Evolutionary conservation across 2,888 invertebrate genomes (phyloP).

Genomic region (Tanaodytes sp.): DNA sequence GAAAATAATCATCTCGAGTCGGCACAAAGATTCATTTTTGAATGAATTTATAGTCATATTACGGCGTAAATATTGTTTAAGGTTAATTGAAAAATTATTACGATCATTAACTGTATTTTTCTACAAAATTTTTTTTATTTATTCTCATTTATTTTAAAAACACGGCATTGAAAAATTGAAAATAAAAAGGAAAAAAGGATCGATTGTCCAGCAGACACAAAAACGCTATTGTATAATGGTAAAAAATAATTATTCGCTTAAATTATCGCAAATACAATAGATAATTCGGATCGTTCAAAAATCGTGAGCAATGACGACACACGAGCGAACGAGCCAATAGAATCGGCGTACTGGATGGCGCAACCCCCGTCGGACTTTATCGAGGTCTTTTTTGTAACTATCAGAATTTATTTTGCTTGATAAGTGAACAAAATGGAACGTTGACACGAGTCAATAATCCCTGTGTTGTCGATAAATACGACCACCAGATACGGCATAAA

Average conservation of each 20-base stretch:
- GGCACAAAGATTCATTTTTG: too few relatives aligned
- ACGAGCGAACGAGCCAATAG: constrained; percentile 31
- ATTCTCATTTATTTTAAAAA: too few relatives aligned
- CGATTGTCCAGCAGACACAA: too few relatives aligned
- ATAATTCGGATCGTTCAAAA: constrained; percentile 19
- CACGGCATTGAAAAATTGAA: too few relatives aligned
- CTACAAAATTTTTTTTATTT: too few relatives aligned
- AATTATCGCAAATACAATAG: constrained; percentile 6
- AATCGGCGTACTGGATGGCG: constrained; percentile 32
- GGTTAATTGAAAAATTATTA: too few relatives aligned
- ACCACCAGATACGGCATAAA: constrained; percentile 40
- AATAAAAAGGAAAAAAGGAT: too few relatives aligned
- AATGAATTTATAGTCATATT: too few relatives aligned
- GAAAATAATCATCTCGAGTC: too few relatives aligned
- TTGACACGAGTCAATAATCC: constrained; percentile 42
- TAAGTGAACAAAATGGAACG: constrained; percentile 44
- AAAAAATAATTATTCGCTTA: neutral
- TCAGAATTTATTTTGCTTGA: constrained; percentile 42
- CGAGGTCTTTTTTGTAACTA: constrained; percentile 32
- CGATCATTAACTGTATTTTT: too few relatives aligned
- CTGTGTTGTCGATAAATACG: constrained; percentile 37
- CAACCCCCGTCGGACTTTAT: constrained; percentile 42
- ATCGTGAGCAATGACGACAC: constrained; percentile 40
- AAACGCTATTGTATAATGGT: neutral
- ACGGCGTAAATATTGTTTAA: too few relatives aligned